Percentiles rank a stretch among this genome's conserved stretches.
phyloP scores from a whole-genome alignment of 2,113 vertebrate genomes.

The Aythya baeri region DNA sequence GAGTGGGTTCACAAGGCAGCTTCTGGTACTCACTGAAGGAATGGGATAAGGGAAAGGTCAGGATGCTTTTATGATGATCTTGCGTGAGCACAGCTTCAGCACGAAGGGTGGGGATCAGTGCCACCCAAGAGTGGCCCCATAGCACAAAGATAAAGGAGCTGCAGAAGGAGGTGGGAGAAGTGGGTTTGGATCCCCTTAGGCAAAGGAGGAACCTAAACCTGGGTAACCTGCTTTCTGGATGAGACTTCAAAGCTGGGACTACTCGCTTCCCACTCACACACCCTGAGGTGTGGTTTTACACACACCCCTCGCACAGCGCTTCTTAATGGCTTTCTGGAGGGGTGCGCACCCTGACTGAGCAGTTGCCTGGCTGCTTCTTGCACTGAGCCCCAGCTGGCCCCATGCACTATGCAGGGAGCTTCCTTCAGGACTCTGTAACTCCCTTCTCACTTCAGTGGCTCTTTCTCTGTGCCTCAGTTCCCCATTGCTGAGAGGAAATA shows the following conservation, averaged over 20 bases:
- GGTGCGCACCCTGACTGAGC: rapidly evolving
- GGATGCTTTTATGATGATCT: not conserved
- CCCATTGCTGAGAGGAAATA: not conserved
- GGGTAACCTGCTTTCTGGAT: conserved; percentile 65
- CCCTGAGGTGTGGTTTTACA: conserved; percentile 69
- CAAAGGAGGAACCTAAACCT: conserved; percentile 61
- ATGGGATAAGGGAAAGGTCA: not conserved
- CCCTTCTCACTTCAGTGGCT: rapidly evolving
- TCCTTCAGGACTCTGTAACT: rapidly evolving
- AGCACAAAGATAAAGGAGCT: not conserved
- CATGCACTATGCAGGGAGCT: rapidly evolving
- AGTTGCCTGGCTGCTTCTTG: not conserved
- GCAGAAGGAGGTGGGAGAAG: conserved; percentile 9
- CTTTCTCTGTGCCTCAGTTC: not conserved
- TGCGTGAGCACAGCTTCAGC: not conserved
- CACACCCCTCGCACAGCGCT: not conserved
- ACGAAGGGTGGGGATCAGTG: not conserved
- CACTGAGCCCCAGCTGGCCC: rapidly evolving
- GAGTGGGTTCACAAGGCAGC: not conserved
- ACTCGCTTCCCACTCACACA: conserved; percentile 49
- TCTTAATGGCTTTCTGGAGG: not conserved
- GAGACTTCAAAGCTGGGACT: conserved; percentile 67
- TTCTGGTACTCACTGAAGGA: rapidly evolving
- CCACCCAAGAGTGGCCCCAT: not conserved
- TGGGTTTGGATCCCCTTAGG: conserved; percentile 48